Percentiles rank a stretch among this genome's conserved stretches.
phyloP scores from a whole-genome alignment of 2,113 vertebrate genomes.

The Hepsetus odoe region DNA sequence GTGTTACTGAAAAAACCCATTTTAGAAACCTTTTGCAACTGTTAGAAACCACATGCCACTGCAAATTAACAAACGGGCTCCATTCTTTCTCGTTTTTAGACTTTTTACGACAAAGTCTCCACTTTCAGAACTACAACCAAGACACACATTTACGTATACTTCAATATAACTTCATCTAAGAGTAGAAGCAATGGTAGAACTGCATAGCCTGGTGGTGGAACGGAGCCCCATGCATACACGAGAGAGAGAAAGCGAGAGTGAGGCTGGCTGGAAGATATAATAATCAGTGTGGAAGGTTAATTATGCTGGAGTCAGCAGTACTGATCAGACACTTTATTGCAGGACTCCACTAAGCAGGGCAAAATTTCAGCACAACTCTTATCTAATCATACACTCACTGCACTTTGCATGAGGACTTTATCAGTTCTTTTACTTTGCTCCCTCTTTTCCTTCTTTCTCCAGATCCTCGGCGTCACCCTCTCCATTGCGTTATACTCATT shows the following conservation, averaged over 20 bases:
- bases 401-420: neutral
- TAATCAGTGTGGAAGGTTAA: conserved; percentile 73
- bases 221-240: too few species aligned
- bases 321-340: conserved; percentile 64
- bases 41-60: neutral
- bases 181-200: neutral
- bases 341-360: conserved; percentile 61
- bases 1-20: neutral
- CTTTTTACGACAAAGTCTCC: neutral
- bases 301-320: conserved; percentile 75
- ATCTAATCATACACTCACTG: conserved; percentile 72
- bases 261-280: conserved; percentile 69
- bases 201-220: neutral
- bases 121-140: neutral
- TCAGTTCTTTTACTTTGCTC: neutral
- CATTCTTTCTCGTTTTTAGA: neutral
- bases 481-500: neutral
- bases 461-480: neutral
- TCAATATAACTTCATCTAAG: neutral
- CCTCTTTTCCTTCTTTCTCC: neutral
- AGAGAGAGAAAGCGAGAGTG: neutral
- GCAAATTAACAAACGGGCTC: neutral
- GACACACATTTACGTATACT: neutral
- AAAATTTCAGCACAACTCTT: conserved; percentile 78
- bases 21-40: neutral